These are phyloP conservation scores for Agapostemon virescens DNA, from an alignment of 2,888 invertebrate genomes.

Conservation along the genomic window DNA sequence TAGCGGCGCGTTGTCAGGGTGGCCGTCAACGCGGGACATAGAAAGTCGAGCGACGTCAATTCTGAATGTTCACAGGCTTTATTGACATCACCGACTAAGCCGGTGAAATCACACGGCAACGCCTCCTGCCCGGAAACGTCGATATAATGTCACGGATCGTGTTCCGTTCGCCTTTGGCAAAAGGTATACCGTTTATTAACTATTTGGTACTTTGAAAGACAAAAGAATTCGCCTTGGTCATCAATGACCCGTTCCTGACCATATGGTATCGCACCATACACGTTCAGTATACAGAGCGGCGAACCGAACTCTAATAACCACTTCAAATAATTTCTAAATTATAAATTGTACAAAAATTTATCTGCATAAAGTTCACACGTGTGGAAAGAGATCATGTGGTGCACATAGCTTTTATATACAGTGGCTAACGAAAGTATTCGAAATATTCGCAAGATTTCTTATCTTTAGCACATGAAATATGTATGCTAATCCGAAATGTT, in stretches of 20 bases:
- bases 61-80: constrained; percentile 39
- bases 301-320: too few species aligned
- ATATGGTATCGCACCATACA: not conserved
- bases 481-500: too few species aligned
- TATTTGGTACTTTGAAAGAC: not conserved
- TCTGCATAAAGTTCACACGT: too few species aligned
- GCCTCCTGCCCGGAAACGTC: constrained; percentile 30
- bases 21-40: constrained; percentile 36
- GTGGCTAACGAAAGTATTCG: too few species aligned
- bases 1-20: constrained; percentile 49
- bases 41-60: constrained; percentile 39
- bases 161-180: not conserved
- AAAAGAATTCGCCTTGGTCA: not conserved
- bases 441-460: too few species aligned
- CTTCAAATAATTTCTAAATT: too few species aligned
- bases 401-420: too few species aligned
- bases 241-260: not conserved
- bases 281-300: too few species aligned
- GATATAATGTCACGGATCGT: constrained; percentile 25
- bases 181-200: not conserved
- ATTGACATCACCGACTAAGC: constrained; percentile 40
- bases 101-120: constrained; percentile 26
- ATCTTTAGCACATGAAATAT: too few species aligned
- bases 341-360: too few species aligned
- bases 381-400: too few species aligned